Evolutionary conservation across 92 coral and sea anemone genomes (phyloP), one percentile per base, ranked within the genome.

Genomic region (Epizoanthus fatuus): DNA sequence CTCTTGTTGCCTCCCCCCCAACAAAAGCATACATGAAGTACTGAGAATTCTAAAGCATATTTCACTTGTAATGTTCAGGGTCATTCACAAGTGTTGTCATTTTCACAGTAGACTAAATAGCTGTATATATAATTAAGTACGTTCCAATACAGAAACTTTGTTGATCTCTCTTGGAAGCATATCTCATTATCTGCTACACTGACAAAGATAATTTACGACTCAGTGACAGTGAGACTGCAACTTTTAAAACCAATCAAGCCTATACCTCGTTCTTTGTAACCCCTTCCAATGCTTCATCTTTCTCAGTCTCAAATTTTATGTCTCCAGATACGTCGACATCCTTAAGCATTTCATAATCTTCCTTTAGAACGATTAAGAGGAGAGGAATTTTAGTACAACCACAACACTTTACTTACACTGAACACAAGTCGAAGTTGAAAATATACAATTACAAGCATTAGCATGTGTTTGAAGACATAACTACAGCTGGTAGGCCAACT

Each of bases 341-440:
- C 59, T 95, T 97, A 3, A 97, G 85, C 95, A 97, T 92, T 56
- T 95, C 93, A 84, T 91, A 97, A 73, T 95, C 98, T 13, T 90
- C 97, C 99, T 96, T 56, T 56, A 86, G 49, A 55, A 44, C 19
- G 7, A 17, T 17, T 1, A 63, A 10, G 6, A 25, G 25, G 15
- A 7, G 16, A 57, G 8, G 67, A 4, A 37, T 17, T 8, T 63
- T 75, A 42, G 9, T 17, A 25, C n/a, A 63, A 37, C 47, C 13
- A 68, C 44, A 5, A 22, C 13, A n/a, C n/a, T n/a, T n/a, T n/a
- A n/a, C n/a, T n/a, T n/a, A n/a, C n/a, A n/a, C n/a, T n/a, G n/a
- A 5, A 22, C 12, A 67, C n/a, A 69, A 14, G 32, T 29, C 32
- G 32, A 29, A 72, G 29, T 51, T 47, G 62, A 32, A 14, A 72